phyloP scores from a whole-genome alignment of 2,888 invertebrate species.

The Phrixothrix hirtus region DNA sequence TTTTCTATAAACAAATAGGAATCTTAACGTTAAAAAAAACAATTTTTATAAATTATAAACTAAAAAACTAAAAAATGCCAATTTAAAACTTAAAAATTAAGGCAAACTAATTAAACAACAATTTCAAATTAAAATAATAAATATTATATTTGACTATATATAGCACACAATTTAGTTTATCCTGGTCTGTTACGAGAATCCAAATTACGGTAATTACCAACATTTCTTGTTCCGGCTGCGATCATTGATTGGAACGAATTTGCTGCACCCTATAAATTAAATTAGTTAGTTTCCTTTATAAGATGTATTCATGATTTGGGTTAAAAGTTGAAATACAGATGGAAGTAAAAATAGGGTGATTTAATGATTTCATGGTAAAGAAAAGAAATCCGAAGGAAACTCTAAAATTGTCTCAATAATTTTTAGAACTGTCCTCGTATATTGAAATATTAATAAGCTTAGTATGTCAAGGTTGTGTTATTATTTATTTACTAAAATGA shows the following conservation, averaged over 20 bases:
- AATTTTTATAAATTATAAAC: background rate
- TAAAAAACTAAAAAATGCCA: conserved; percentile 7
- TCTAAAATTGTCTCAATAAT: no score
- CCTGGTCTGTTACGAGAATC: conserved; percentile 35
- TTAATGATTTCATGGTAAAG: no score
- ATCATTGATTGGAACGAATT: conserved; percentile 71
- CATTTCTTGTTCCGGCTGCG: conserved; percentile 60
- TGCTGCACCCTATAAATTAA: conserved; percentile 70
- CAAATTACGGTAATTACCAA: conserved; percentile 54
- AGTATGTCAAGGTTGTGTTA: background rate
- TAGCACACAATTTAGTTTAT: conserved; percentile 32
- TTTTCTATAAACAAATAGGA: background rate
- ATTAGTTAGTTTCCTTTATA: no score
- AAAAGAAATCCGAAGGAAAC: no score
- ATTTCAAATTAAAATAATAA: conserved; percentile 31
- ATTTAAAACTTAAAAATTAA: background rate
- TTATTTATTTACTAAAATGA: background rate
- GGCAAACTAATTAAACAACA: conserved; percentile 20
- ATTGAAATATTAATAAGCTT: background rate
- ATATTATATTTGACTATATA: conserved; percentile 29
- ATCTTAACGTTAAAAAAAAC: background rate
- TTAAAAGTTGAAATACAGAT: background rate
- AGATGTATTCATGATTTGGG: no score
- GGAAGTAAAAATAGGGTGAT: no score
- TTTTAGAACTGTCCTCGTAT: background rate